Evolutionary conservation across 2,888 invertebrate genomes (phyloP).

Genomic region (Quadriops clusia): DNA sequence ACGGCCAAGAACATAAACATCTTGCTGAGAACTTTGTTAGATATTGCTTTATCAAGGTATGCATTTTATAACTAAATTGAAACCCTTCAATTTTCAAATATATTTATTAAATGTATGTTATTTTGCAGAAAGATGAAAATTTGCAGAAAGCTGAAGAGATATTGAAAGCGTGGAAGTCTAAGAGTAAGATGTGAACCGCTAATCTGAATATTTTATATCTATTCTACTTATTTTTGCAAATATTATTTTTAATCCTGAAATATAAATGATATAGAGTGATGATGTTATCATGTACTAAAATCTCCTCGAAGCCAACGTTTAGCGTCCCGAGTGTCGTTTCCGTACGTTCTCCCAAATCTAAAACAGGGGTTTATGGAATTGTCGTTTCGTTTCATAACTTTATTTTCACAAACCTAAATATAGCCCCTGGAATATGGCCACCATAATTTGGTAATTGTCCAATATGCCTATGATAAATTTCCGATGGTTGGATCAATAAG

Average conservation of each 20-base stretch:
- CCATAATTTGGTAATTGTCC: constrained; percentile 67
- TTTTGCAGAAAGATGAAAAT: constrained; percentile 61
- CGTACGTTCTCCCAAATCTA: constrained; percentile 65
- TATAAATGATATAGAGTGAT: no score
- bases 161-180: constrained; percentile 47
- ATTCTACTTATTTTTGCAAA: no score
- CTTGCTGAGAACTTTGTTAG: constrained; percentile 78
- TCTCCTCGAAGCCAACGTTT: constrained; percentile 61
- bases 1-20: constrained; percentile 63
- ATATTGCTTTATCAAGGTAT: constrained; percentile 89
- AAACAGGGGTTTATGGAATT: constrained; percentile 17
- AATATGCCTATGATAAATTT: constrained; percentile 61
- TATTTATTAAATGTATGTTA: constrained; percentile 16
- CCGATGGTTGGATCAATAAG: constrained; percentile 39
- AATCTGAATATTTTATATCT: constrained; percentile 39
- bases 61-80: constrained; percentile 2
- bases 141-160: constrained; percentile 53
- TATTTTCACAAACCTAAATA: constrained; percentile 51
- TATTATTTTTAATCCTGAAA: no score
- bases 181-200: constrained; percentile 47
- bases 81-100: constrained; percentile 9
- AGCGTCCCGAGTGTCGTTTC: constrained; percentile 59
- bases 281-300: constrained; percentile 33
- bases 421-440: constrained; percentile 65
- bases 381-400: constrained; percentile 1